Evolutionary conservation across 2,113 vertebrate species (phyloP).

Genomic region (Prionailurus viverrinus): DNA sequence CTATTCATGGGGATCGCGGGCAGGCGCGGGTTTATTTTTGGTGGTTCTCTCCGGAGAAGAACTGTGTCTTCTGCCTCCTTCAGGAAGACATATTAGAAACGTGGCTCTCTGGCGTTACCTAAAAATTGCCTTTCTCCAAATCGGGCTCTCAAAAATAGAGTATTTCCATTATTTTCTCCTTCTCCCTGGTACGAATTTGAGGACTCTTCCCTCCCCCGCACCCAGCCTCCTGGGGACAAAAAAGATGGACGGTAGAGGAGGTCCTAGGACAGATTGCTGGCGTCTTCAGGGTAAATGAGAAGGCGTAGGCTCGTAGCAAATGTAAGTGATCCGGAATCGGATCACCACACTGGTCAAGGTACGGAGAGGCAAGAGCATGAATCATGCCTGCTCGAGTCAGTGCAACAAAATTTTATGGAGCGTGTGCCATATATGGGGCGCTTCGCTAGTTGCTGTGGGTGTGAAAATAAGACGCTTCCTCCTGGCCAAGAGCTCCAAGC

Average conservation of each 20-base stretch:
- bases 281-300: neutral
- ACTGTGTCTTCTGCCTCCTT: neutral
- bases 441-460: neutral
- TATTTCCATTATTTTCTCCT: neutral
- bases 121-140: neutral
- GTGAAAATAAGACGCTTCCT: neutral
- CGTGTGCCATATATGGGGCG: neutral
- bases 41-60: neutral
- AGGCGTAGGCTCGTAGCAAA: too few species aligned
- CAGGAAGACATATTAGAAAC: neutral
- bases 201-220: neutral
- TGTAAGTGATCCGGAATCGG: fast-evolving
- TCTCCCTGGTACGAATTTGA: neutral
- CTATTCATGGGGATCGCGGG: too few species aligned
- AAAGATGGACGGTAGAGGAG: neutral
- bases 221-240: neutral
- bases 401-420: fast-evolving
- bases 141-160: neutral
- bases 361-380: fast-evolving
- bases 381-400: fast-evolving
- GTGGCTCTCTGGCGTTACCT: neutral
- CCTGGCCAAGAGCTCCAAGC: neutral
- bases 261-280: neutral
- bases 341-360: fast-evolving
- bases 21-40: neutral